Evolutionary conservation across 1,140 invertebrate species (phyloP).

Genomic region (Linepithema humile): DNA sequence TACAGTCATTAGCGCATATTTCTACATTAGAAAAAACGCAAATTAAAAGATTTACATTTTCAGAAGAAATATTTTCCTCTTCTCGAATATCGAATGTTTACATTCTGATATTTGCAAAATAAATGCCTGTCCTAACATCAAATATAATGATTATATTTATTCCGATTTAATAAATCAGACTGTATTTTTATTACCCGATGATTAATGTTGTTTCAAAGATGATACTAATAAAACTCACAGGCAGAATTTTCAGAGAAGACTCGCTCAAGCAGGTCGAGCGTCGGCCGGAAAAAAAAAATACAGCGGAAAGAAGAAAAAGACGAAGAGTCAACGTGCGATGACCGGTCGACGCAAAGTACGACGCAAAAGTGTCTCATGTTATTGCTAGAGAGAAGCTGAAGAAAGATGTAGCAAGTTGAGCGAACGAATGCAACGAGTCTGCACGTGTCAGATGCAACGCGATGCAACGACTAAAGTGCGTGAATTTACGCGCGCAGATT

Average conservation of each 20-base stretch:
- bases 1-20: background rate
- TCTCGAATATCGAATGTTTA: no score
- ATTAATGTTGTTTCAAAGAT: background rate
- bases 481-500: conserved; percentile 8
- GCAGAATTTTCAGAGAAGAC: conserved; percentile 24
- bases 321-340: conserved; percentile 43
- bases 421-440: conserved; percentile 62
- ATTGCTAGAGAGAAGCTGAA: conserved; percentile 37
- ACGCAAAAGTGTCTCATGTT: conserved; percentile 50
- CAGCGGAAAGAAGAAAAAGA: conserved; percentile 4
- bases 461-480: conserved; percentile 14
- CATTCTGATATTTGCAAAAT: no score
- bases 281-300: background rate
- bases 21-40: background rate
- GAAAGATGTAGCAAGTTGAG: conserved; percentile 53
- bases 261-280: background rate
- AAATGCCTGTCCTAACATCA: background rate
- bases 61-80: background rate
- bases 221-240: conserved; percentile 1
- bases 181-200: conserved; percentile 8
- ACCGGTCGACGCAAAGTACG: conserved; percentile 6
- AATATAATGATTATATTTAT: background rate
- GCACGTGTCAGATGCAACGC: conserved; percentile 16
- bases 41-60: background rate
- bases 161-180: background rate